Conservation (phyloP, 2,113 vertebrate species). For the Oncorhynchus tshawytscha region DNA sequence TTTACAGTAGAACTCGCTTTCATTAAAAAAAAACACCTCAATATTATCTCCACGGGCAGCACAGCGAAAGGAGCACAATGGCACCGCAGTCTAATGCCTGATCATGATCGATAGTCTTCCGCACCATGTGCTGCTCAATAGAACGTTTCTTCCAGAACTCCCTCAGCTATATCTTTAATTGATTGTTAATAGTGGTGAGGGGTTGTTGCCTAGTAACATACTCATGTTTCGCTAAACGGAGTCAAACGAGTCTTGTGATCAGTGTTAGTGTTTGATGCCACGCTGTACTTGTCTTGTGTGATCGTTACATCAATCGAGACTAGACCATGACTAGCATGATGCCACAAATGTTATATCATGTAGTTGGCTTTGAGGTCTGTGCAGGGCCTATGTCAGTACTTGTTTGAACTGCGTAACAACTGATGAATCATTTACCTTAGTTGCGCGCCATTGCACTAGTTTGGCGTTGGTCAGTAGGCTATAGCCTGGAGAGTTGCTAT, state of each 20-base stretch:
- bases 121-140: neutral
- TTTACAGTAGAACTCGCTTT: constrained; percentile 49
- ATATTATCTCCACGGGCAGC: constrained; percentile 14
- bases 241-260: neutral
- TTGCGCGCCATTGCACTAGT: neutral
- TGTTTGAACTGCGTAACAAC: neutral
- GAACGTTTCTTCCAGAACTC: constrained; percentile 21
- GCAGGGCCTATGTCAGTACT: neutral
- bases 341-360: no score
- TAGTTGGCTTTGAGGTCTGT: neutral
- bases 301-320: no score
- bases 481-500: neutral
- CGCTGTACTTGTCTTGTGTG: no score
- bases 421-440: neutral
- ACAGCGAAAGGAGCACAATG: constrained; percentile 20
- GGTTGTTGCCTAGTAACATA: neutral
- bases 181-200: neutral
- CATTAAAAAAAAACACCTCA: constrained; percentile 27
- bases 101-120: constrained; percentile 33
- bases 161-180: neutral
- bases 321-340: neutral
- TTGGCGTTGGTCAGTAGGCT: neutral
- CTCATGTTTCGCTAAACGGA: neutral
- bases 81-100: constrained; percentile 3
- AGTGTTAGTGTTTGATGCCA: neutral